Conservation (phyloP, 1,140 invertebrate species). For the Leptinotarsa undecemlineata region DNA sequence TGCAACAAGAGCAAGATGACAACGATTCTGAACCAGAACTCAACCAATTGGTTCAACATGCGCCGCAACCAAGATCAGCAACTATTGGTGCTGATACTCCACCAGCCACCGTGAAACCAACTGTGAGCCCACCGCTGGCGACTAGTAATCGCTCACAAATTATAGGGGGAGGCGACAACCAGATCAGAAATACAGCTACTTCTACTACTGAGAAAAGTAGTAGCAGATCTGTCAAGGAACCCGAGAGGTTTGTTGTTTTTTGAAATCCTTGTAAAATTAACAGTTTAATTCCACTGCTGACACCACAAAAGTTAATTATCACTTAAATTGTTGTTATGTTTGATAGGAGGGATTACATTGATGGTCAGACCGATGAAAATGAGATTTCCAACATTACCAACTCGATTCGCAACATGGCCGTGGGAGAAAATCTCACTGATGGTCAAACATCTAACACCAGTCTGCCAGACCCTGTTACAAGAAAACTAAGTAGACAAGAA, state of each 20-base stretch:
- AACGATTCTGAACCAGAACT: slow-evolving; percentile 49
- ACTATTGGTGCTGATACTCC: slow-evolving; percentile 54
- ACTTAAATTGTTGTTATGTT: slow-evolving; percentile 29
- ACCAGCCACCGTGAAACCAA: slow-evolving; percentile 33
- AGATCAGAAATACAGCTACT: not conserved
- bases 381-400: slow-evolving; percentile 38
- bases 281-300: not conserved
- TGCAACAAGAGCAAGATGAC: slow-evolving; percentile 39
- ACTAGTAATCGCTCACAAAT: slow-evolving; percentile 38
- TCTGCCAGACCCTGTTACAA: slow-evolving; percentile 23
- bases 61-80: slow-evolving; percentile 45
- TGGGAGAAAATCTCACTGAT: slow-evolving; percentile 48
- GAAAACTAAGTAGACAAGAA: slow-evolving; percentile 44
- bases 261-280: not conserved
- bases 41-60: slow-evolving; percentile 26
- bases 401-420: slow-evolving; percentile 46
- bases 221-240: slow-evolving; percentile 2
- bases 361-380: slow-evolving; percentile 35
- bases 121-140: slow-evolving; percentile 5
- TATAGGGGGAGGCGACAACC: not conserved
- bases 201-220: not conserved
- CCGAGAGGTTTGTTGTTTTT: not conserved
- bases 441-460: slow-evolving; percentile 36
- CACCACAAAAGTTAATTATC: slow-evolving; percentile 45
- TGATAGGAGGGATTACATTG: slow-evolving; percentile 49